phyloP scores from a whole-genome alignment of 2,888 invertebrate species.

The Chrysolina americana region DNA sequence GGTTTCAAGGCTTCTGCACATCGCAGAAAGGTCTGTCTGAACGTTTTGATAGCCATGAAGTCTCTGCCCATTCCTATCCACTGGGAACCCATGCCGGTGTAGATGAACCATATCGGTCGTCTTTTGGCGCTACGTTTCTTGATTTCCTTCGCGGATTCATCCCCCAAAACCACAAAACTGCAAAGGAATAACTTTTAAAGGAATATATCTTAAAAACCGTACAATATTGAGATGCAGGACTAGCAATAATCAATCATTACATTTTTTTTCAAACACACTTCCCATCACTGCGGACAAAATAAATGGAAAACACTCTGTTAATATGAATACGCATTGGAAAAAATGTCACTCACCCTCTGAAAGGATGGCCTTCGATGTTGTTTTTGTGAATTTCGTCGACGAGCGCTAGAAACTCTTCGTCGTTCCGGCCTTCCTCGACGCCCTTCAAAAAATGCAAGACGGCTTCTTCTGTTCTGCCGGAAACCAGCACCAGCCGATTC shows the following conservation, averaged over 20 bases:
- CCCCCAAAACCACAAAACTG: conserved; percentile 47
- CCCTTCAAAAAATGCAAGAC: conserved; percentile 76
- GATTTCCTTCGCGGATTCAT: conserved; percentile 42
- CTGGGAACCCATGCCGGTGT: conserved; percentile 79
- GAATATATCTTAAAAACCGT: too few relatives aligned
- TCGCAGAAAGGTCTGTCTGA: conserved; percentile 72
- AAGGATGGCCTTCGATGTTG: conserved; percentile 80
- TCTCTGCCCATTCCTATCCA: conserved; percentile 77
- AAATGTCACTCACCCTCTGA: conserved; percentile 77
- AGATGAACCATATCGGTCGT: conserved; percentile 76
- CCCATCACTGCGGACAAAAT: too few relatives aligned
- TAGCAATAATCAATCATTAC: too few relatives aligned
- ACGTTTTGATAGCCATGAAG: conserved; percentile 74
- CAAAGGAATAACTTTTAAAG: neutral
- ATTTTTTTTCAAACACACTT: too few relatives aligned
- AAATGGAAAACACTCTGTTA: too few relatives aligned
- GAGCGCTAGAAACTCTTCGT: conserved; percentile 80
- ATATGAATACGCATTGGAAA: neutral
- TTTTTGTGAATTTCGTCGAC: conserved; percentile 79
- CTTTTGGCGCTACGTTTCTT: conserved; percentile 25
- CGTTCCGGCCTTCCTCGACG: conserved; percentile 73
- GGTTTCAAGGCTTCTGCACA: conserved; percentile 71
- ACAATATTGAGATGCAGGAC: too few relatives aligned
- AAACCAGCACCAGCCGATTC: conserved; percentile 68
- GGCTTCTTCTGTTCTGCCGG: conserved; percentile 82